Conservation (phyloP, 2,113 vertebrate genomes). For the Montifringilla adamsi region DNA sequence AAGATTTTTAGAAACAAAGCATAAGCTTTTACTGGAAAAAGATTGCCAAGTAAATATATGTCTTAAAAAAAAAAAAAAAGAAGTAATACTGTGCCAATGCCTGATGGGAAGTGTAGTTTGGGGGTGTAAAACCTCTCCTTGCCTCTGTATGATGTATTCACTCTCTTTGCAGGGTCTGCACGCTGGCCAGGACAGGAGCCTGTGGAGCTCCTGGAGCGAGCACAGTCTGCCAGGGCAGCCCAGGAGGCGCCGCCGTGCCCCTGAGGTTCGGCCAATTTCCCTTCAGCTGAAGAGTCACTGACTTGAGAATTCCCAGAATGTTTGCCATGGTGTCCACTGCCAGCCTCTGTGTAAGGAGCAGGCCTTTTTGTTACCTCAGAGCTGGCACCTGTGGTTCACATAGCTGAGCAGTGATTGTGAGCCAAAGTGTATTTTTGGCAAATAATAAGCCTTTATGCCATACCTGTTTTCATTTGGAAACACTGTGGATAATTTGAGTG, state of each 20-base stretch:
- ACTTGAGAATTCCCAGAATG: not conserved
- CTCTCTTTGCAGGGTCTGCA: not conserved
- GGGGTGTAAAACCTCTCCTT: not conserved
- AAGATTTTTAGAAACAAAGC: not conserved
- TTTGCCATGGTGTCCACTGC: not conserved
- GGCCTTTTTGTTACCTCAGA: not conserved
- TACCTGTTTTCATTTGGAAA: not conserved
- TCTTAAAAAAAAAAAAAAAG: not conserved
- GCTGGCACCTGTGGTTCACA: not conserved
- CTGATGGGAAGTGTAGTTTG: not conserved
- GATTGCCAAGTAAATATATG: not conserved
- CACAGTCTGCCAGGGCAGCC: not conserved
- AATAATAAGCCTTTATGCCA: not conserved
- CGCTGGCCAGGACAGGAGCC: not conserved
- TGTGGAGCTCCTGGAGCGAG: not conserved
- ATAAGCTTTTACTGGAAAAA: not conserved
- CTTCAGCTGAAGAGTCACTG: not conserved
- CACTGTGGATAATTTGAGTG: not conserved
- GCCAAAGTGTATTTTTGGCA: not conserved
- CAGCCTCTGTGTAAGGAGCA: not conserved
- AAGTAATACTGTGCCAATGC: not conserved
- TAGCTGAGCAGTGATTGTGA: rapidly evolving
- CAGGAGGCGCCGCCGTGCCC: rapidly evolving
- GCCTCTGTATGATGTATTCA: rapidly evolving
- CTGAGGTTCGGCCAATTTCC: not conserved